Evolutionary conservation across 35 echinoderm and acorn worm species (phyloP), one percentile per base, ranked within the genome.

Genomic region (Holothuria glaberrima): DNA sequence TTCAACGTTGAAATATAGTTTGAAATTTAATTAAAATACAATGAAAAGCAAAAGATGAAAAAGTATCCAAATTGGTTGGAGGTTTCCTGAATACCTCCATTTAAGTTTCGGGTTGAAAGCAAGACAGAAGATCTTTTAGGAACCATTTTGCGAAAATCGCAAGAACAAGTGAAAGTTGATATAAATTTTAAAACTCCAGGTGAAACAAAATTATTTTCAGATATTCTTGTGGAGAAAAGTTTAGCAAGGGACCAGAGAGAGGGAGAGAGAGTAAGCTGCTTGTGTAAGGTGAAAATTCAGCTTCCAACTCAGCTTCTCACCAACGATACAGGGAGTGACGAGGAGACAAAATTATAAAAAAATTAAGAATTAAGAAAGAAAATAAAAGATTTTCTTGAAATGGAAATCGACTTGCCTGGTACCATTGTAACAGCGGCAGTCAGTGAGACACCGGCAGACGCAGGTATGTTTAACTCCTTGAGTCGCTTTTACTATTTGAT

Each of bases 21-120:
- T 78, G 74, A 78, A 48, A 78, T 78, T 78, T 78, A 78, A 78
- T 78, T 78, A 78, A 78, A 48, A 78, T 78, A 27, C 74, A 78
- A 78, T 78, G 74, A 78, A 78, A 78, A 78, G 50, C 38, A 32
- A 48, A 78, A 78, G 50, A 48, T 48, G 44, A 48, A 78, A 78
- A 78, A 78, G 74, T 78, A 48, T 24, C 50, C 74, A 78, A 78
- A 78, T 48, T 78, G 27, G 74, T 52, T 78, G 74, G 44, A 22
- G 41, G 27, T 78, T 17, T 48, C 19, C 13, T 48, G 74, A 50
- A 78, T 78, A 73, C 74, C 29, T 50, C 27, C 74, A 78, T 12
- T 78, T 27, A 78, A 22, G 9, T 78, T 78, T 78, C 50, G 74
- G 74, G 50, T 17, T 54, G 5, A 54, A 54, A 12, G 50, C 16